These are phyloP conservation scores for Coendou prehensilis DNA, from an alignment of 2,797 vertebrate genomes.

Conservation along the genomic window DNA sequence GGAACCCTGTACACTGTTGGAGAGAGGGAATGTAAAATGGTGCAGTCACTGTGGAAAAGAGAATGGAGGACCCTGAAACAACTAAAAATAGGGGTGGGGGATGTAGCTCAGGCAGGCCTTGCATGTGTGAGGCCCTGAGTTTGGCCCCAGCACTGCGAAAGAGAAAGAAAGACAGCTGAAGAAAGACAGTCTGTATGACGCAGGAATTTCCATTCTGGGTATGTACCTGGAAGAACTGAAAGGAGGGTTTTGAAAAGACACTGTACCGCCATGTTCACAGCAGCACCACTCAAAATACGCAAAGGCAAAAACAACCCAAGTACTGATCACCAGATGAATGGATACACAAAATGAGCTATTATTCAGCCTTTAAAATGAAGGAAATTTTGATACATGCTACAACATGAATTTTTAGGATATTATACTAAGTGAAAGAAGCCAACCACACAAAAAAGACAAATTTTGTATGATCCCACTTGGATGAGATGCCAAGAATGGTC, in stretches of 20 bases:
- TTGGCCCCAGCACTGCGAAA: background rate
- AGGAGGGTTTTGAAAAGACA: constrained; percentile 28
- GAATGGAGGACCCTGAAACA: constrained; percentile 40
- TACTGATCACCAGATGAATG: background rate
- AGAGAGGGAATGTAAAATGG: constrained; percentile 10
- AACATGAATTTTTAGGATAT: background rate
- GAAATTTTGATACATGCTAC: background rate
- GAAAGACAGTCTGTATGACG: background rate
- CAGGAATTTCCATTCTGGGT: constrained; percentile 54
- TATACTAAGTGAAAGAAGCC: background rate
- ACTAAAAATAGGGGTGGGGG: constrained; percentile 41
- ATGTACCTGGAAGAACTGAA: constrained; percentile 47
- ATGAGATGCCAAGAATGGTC: background rate
- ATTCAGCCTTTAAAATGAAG: constrained; percentile 41
- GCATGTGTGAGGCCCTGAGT: background rate
- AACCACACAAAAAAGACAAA: constrained; percentile 7
- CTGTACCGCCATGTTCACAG: background rate
- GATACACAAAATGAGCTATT: background rate
- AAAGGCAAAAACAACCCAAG: constrained; percentile 4
- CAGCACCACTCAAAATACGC: background rate
- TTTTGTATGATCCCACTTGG: background rate
- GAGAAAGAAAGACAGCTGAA: background rate
- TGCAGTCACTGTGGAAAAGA: background rate
- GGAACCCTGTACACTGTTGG: background rate
- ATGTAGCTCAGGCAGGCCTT: background rate